Evolutionary conservation across 2,113 vertebrate genomes (phyloP), one percentile per base, ranked within the genome.

Genomic region (Solea solea): DNA sequence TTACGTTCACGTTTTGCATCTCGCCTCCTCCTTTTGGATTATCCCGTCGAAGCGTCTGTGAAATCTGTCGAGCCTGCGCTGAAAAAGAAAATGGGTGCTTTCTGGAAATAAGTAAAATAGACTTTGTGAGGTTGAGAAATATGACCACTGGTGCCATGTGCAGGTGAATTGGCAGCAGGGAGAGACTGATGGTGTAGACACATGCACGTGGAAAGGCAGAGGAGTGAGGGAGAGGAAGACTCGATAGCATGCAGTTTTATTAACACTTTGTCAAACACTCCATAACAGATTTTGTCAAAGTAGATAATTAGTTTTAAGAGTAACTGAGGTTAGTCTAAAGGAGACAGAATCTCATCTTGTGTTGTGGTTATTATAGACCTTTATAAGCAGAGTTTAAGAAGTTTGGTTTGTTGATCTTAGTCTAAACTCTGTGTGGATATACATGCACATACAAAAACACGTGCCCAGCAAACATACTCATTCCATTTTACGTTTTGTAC

Each of bases 1-100:
- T 34, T 6, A 34, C 34, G 34, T 34, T 34, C 34, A 34, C 34
- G 34, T 34, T 3, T 34, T 34, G 34, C 34, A 34, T 34, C 34
- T 34, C 3, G 2, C 34, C 34, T 2, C 21, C 21, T 21, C 21
- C 21, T 21, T 21, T 21, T 21, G 21, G 1, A 21, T 21, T 21
- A 21, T 21, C 21, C 21, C 21, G 21, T 21, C 21, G n/a, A 55
- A 34, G 34, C 51, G 28, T 54, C 49, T 46, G 74, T 49, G 61
- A 65, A 64, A 70, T 69, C 64, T 64, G 39, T 9, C 46, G 46
- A 41, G 25, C 12, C n/a, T 16, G 53, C 9, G 40, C 40, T 52
- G 9, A 40, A 40, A 15, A 28, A 65, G 27, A 27, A 56, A 69
- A 64, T 48, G 1, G 16, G 7, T 6, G 59, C n/a, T 59, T 52